Evolutionary conservation across 2,113 vertebrate genomes (phyloP).

Genomic region (Nyctibius bracteatus): DNA sequence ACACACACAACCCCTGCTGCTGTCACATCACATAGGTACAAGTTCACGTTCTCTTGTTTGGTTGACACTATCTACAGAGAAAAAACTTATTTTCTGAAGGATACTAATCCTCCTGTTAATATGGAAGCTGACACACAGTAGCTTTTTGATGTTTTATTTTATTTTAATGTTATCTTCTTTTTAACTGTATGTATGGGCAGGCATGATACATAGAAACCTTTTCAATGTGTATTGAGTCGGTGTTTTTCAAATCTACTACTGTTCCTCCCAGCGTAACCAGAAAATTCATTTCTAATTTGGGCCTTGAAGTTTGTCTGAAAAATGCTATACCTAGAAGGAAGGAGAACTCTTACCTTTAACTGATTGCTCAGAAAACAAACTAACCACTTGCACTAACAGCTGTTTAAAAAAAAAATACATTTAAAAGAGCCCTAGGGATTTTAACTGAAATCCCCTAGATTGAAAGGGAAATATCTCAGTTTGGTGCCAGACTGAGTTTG

Average conservation of each 20-base stretch:
- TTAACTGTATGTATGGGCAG: not conserved
- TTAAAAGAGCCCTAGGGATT: not conserved
- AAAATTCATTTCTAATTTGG: not conserved
- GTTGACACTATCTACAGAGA: not conserved
- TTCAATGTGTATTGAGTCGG: not conserved
- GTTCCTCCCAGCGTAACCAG: not conserved
- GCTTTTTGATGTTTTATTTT: not conserved
- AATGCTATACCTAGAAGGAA: not conserved
- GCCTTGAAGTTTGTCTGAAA: not conserved
- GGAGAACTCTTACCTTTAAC: not conserved
- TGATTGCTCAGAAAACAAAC: not conserved
- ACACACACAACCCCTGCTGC: not conserved
- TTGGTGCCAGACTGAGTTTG: not conserved
- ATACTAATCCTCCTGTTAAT: not conserved
- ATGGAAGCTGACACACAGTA: not conserved
- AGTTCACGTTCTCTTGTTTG: not conserved
- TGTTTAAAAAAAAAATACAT: not conserved
- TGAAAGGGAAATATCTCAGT: not conserved
- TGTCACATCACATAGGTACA: not conserved
- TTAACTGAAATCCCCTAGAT: not conserved
- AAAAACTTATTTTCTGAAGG: not conserved
- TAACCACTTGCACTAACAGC: accelerated
- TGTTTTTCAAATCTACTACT: not conserved
- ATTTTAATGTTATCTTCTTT: not conserved
- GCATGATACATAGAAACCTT: not conserved